Base-by-base conservation (phyloP, 2,888 invertebrate species). In the Aspidiotus rigidus region DNA sequence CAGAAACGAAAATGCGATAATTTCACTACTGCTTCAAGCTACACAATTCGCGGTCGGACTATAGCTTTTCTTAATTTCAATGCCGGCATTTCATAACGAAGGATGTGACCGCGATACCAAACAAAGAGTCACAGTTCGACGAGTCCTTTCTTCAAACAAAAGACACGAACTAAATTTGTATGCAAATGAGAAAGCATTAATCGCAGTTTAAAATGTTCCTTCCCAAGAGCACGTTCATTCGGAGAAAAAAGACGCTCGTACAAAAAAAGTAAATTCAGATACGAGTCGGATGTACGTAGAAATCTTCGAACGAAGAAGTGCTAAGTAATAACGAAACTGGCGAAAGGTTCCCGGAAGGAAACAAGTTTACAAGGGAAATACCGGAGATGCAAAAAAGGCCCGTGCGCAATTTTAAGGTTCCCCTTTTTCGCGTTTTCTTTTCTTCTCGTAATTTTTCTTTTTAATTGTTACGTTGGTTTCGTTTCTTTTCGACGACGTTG, bases 281-380 rank as follows among this genome's bases (percentile, higher is more conserved):
- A 53, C 67, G 59, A 59, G 59, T 59, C 67, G 67, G 67, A 67
- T 67, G 67, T 59, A 67, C 44, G 67, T 67, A 67, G 67, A 60
- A 67, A 67, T 67, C 67, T 67, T 67, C 42, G 60, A 59, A 44
- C 57, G 67, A 67, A 67, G 67, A 67, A 67, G 67, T 67, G 67
- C 67, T 67, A 67, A 67, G 67, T 67, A 67, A 67, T 67, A 67
- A 67, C 67, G 67, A 67, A 59, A 67, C 67, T 53, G 53, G 67
- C 67, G 53, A 67, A 67, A 62, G 69, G 69, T 63, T 57, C 62
- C 69, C 69, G 69, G 69, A 69, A 69, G 69, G 69, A 69, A 69
- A 56, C 63, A 42, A 63, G 69, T 69, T 69, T 69, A 69, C 69
- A 69, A 62, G 69, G 62, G 62, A 62, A 62, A 69, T 62, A 49